Conservation (phyloP, 53 echinoderm and acorn worm species). For the Henricia sp. region DNA sequence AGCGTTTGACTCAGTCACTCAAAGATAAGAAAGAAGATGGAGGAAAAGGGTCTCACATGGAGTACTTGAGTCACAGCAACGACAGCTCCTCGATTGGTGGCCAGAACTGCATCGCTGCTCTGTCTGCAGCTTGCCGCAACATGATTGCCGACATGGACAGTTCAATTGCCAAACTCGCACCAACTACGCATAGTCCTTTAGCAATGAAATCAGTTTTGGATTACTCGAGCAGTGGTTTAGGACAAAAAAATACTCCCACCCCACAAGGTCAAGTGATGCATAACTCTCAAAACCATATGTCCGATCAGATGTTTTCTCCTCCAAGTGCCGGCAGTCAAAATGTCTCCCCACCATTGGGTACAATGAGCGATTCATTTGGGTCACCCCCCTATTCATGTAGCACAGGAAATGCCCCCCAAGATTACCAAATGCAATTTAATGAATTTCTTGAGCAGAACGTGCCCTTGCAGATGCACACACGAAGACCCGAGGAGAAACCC, state of each 20-base stretch:
- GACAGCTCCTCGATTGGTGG: constrained; percentile 64
- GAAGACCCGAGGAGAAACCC: constrained; percentile 76
- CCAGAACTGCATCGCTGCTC: constrained; percentile 98
- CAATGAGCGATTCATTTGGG: constrained; percentile 45
- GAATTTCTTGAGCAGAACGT: constrained; percentile 90
- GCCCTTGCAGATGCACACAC: constrained; percentile 79
- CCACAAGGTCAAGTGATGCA: constrained; percentile 12
- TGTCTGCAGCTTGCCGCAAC: constrained; percentile 97
- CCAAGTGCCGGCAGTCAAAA: constrained; percentile 10
- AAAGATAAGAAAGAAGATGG: constrained; percentile 86
- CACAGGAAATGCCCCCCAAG: constrained; percentile 37
- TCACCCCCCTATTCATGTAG: constrained; percentile 45
- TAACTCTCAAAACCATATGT: constrained; percentile 29
- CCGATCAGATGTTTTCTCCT: constrained; percentile 50
- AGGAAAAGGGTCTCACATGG: constrained; percentile 81
- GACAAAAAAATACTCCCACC: constrained; percentile 44
- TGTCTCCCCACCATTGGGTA: constrained; percentile 31
- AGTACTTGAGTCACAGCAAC: constrained; percentile 83
- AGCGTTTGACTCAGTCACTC: constrained; percentile 77
- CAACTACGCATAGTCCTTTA: constrained; percentile 46
- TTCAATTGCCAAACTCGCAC: constrained; percentile 64
- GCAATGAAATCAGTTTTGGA: constrained; percentile 52
- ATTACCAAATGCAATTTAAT: constrained; percentile 79
- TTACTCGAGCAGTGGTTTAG: constrained; percentile 32
- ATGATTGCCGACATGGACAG: constrained; percentile 99